Conservation (phyloP, 1,140 invertebrate genomes). For the Bombus polaris region DNA sequence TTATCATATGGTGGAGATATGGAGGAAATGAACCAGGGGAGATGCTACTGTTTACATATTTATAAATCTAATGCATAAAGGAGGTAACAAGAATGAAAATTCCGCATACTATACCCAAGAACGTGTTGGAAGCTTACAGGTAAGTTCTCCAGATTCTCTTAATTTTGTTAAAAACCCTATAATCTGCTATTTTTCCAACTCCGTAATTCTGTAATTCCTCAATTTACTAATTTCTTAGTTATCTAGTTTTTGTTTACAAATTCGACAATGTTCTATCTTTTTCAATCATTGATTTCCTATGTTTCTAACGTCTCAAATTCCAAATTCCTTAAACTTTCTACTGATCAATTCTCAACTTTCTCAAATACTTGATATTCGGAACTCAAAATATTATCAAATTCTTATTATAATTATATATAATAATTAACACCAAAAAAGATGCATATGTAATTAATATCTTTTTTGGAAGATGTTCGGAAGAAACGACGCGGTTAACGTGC, state of each 20-base stretch:
- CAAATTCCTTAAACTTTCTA: too few species aligned
- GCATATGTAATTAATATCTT: slow-evolving; percentile 18
- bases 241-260: not conserved
- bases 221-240: not conserved
- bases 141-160: slow-evolving; percentile 25
- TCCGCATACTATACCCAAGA: slow-evolving; percentile 67
- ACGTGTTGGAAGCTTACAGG: slow-evolving; percentile 69
- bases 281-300: not conserved
- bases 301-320: too few species aligned
- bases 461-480: slow-evolving; percentile 70
- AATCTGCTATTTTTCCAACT: not conserved
- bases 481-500: slow-evolving; percentile 59
- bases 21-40: not conserved
- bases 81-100: slow-evolving; percentile 65
- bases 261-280: not conserved
- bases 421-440: not conserved
- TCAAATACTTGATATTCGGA: not conserved
- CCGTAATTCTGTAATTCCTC: too few species aligned
- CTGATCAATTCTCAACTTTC: too few species aligned
- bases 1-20: not conserved
- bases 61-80: slow-evolving; percentile 13
- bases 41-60: not conserved
- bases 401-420: not conserved
- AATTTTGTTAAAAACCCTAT: not conserved
- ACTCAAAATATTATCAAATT: not conserved